Conservation (phyloP, 2,113 vertebrate species). For the Microtus ochrogaster region DNA sequence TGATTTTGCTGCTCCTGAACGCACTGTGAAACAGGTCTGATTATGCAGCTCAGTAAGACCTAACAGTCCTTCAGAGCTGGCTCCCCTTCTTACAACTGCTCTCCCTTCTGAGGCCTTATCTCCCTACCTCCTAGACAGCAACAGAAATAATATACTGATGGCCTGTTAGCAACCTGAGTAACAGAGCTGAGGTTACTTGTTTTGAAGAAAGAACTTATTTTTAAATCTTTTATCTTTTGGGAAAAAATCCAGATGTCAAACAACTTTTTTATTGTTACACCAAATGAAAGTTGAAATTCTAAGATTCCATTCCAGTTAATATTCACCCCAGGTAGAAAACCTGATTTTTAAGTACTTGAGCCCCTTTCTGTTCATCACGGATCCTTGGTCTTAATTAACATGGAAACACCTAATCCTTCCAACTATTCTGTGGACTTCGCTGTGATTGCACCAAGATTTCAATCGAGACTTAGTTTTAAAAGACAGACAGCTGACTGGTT, state of each 20-base stretch:
- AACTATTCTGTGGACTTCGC: conserved; percentile 51
- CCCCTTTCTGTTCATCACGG: neutral
- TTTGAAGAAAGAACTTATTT: conserved; percentile 65
- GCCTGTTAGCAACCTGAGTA: conserved; percentile 23
- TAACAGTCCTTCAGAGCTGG: conserved; percentile 73
- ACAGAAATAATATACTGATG: neutral
- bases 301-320: conserved; percentile 47
- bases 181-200: conserved; percentile 35
- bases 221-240: conserved; percentile 49
- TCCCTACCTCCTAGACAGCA: conserved; percentile 1
- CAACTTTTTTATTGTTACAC: conserved; percentile 43
- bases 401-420: conserved; percentile 57
- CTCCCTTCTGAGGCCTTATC: conserved; percentile 65
- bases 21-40: conserved; percentile 79
- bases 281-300: conserved; percentile 65
- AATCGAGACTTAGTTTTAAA: conserved; percentile 64
- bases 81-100: conserved; percentile 35
- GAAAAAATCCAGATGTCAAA: neutral
- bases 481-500: conserved; percentile 57
- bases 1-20: neutral
- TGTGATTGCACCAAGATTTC: conserved; percentile 63
- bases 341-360: neutral
- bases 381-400: conserved; percentile 64
- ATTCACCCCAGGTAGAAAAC: conserved; percentile 36
- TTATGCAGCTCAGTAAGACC: conserved; percentile 37